Base-by-base conservation (phyloP, 92 coral and sea anemone genomes). In the Porites cylindrica region DNA sequence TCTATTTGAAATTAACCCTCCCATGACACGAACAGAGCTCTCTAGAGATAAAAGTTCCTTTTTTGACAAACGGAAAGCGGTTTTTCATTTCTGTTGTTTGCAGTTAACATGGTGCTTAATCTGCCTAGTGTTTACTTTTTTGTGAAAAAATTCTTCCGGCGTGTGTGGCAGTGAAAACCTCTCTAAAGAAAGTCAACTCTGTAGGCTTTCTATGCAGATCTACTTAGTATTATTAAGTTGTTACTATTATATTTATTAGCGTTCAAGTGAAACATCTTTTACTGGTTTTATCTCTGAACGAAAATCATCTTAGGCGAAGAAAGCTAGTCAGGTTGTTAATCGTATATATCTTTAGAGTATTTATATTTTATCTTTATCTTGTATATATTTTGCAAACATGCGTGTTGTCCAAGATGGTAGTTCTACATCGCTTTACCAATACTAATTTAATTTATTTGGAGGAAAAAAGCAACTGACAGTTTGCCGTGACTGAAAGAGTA, bases 231-330 rank as follows among this genome's bases (percentile, higher is more conserved):
- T 74, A 51, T 11, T 56, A 56, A 56, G 1, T 38, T 38, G 61
- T 56, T 19, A 56, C 52, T 74, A 18, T 74, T 52, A 51, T 74
- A 74, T 74, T 74, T 74, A 74, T 74, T 52, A 51, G 63, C 21
- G n/a, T 74, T 51, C 21, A 4, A 19, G 52, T 24, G 20, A 47
- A 73, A 19, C 32, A 20, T 74, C 11, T 21, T 3, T 72, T 43
- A 47, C 10, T n/a, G 3, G 21, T 73, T 72, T 11, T 74, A 18
- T 74, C 63, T 52, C 56, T 19, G 11, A 74, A 32, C 3, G 16
- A 52, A 17, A 14, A 51, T 72, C 77, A 11, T 61, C n/a, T 50
- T n/a, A 19, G 58, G 56, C 29, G 75, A 51, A 47, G 16, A 73
- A 7, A 2, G 61, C 21, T 74, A 74, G 61, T 51, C 32, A 29